Evolutionary conservation across 2,113 vertebrate species (phyloP), one percentile per base, ranked within the genome.

Genomic region (Progne subis): DNA sequence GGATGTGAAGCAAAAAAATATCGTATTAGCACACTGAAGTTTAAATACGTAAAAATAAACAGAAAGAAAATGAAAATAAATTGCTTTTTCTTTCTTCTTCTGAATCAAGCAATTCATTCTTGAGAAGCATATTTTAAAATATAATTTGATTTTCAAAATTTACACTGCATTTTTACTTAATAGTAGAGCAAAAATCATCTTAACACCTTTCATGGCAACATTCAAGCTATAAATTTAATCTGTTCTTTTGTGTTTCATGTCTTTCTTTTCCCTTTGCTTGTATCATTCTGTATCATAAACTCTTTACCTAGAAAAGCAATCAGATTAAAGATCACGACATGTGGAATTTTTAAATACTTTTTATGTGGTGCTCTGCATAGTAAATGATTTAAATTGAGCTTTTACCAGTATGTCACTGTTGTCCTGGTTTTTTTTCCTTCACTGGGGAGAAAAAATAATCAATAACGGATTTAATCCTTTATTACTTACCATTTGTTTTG

Each of bases 1-100:
- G 85, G 46, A 49, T 59, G 12, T 34, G 25, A 90, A 77, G 29
- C 20, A 81, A 86, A 60, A 60, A 34, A 47, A 24, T 8, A 46
- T 0, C 4, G 0, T 53, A 34, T 53, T 82, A 76, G 12, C 16
- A 65, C 8, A 18, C 1, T 0, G 1, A 88, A 69, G 29, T 80
- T 55, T 74, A 61, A 86, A 34, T 46, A 76, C 37, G 4, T 43
- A 52, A 37, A 82, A 68, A 47, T 53, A 55, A 79, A 53, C 6
- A 71, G 25, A 72, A 78, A 52, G 46, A 83, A 85, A 4, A 2
- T 16, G 37, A 84, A 81, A 77, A 78, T 44, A 47, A 18, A 3
- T 32, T 83, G 17, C 31, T 80, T 87, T 85, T 79, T 39, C 25
- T 75, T 85, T 86, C 9, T 69, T 80, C 16, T 85, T 72, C 50